These are phyloP conservation scores for Sialis fuliginosa DNA, from an alignment of 2,888 invertebrate genomes.

Conservation along the genomic window DNA sequence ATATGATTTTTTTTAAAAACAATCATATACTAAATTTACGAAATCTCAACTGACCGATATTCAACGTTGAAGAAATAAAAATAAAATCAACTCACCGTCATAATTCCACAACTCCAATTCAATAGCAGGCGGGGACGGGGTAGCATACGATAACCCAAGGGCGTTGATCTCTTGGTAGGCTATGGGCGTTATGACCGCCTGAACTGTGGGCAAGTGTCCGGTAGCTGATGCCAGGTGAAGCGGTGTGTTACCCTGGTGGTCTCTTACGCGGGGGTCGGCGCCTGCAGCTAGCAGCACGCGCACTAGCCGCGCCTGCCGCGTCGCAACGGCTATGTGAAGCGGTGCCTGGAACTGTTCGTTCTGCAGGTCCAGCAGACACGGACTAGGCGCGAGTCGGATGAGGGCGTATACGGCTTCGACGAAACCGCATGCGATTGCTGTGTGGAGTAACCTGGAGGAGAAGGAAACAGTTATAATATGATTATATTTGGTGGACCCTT, in stretches of 20 bases:
- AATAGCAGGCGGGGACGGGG: slow-evolving; percentile 27
- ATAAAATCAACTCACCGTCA: slow-evolving; percentile 44
- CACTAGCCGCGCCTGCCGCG: slow-evolving; percentile 53
- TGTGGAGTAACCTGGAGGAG: slow-evolving; percentile 54
- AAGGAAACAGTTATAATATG: too few species aligned
- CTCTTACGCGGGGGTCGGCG: slow-evolving; percentile 44
- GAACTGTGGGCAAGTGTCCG: slow-evolving; percentile 51
- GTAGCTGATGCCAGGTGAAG: slow-evolving; percentile 64
- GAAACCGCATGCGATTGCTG: slow-evolving; percentile 62
- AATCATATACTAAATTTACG: too few species aligned
- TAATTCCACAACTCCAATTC: slow-evolving; percentile 69
- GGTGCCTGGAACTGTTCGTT: slow-evolving; percentile 70
- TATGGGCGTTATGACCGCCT: slow-evolving; percentile 53
- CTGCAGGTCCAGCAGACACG: slow-evolving; percentile 54
- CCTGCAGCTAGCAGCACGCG: slow-evolving; percentile 67
- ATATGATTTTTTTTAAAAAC: too few species aligned
- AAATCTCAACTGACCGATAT: neutral
- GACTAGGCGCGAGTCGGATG: slow-evolving; percentile 60
- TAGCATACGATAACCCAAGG: slow-evolving; percentile 14
- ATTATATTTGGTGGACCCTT: neutral
- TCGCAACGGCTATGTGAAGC: slow-evolving; percentile 72
- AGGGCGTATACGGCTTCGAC: slow-evolving; percentile 54
- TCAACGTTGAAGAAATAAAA: neutral
- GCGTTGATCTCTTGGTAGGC: slow-evolving; percentile 26
- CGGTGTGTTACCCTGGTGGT: slow-evolving; percentile 68